Base-by-base conservation (phyloP, 53 echinoderm and acorn worm species). In the Crossaster papposus region DNA sequence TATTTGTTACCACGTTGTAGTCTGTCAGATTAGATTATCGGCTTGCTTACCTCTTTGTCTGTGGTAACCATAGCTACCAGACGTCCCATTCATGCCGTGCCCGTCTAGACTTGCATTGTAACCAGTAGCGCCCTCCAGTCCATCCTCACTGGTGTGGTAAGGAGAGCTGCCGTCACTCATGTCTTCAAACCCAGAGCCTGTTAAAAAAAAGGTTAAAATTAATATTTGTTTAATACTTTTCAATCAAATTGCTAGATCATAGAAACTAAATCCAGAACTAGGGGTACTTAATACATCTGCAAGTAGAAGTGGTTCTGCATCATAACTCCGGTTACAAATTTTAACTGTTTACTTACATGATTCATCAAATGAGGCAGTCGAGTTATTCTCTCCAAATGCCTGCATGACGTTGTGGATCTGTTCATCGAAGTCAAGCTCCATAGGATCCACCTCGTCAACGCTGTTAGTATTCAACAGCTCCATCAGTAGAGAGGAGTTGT, bases 351-450 rank as follows among this genome's bases (percentile, higher is more conserved):
- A 90, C 90, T 90, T 82, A 90, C 90, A 81, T 70, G 90, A 90
- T 79, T 53, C 89, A 22, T 87, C 87, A 62, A 87, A 87, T 22
- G 87, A 87, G 5, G 55, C 70, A 17, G 52, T 72, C 36, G 90
- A 81, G 54, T 82, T 65, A 33, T 93, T 93, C 22, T 75, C 91
- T 89, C 86, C 89, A 30, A 95, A 90, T 17, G 95, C 88, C n/a
- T 92, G 93, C 79, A 94, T 85, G 31, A 94, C 91, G 74, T 87
- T 88, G 28, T 93, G 92, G 51, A 94, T 93, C 84, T 94, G 94
- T 51, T 94, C 97, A 70, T 97, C 95, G 54, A 94, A 93, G 89
- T 95, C 94, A 52, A 96, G 88, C 55, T 94, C 94, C 94, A 97
- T 90, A 14, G 91, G 89, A 53, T 93, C 91, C 55, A 94, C 86